Base-by-base conservation (phyloP, 1,140 invertebrate species). In the Nomia melanderi region DNA sequence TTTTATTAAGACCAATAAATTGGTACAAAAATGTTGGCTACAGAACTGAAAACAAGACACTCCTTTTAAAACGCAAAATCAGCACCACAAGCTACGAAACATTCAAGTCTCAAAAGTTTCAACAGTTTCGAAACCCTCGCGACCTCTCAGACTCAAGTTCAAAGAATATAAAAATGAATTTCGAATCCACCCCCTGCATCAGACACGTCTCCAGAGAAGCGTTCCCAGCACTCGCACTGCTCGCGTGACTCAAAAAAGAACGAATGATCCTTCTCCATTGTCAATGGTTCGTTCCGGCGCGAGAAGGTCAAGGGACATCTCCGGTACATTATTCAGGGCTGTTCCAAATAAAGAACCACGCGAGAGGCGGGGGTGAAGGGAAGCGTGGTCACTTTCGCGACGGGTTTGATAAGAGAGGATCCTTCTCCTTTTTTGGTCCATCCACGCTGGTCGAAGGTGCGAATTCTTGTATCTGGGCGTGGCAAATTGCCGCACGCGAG, bases 401-500 rank as follows among this genome's bases (percentile, higher is more conserved):
- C 31, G 41, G 41, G 50, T 77, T n/a, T 83, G 86, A 89, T 89
- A 87, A 89, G 86, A 71, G 47, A 82, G 67, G 71, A 33, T 31
- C 73, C 70, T 79, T 36, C 47, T 78, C 41, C 44, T 72, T 84
- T 80, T 76, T 81, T 70, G 29, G 56, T 33, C 56, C 66, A 36
- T 79, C 80, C 27, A 31, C 29, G 53, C 41, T 63, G 69, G 78
- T 83, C 73, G 82, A 85, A 90, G 89, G 89, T 88, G 87, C 87
- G 85, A 90, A 90, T 88, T 83, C 85, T 87, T 84, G 83, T 84
- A 81, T 84, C 80, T 83, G 87, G 88, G 89, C 87, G 88, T 88
- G 89, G 88, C 88, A 89, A 90, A 90, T 90, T 88, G 88, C 87
- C 84, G 86, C 89, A 90, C 89, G 89, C 89, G 86, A 88, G 59